A percentile compares a stretch with the other conserved stretches of the same genome.
These are phyloP conservation scores for Drosophila algonquin DNA, from an alignment of 2,888 invertebrate species.

Conservation along the genomic window DNA sequence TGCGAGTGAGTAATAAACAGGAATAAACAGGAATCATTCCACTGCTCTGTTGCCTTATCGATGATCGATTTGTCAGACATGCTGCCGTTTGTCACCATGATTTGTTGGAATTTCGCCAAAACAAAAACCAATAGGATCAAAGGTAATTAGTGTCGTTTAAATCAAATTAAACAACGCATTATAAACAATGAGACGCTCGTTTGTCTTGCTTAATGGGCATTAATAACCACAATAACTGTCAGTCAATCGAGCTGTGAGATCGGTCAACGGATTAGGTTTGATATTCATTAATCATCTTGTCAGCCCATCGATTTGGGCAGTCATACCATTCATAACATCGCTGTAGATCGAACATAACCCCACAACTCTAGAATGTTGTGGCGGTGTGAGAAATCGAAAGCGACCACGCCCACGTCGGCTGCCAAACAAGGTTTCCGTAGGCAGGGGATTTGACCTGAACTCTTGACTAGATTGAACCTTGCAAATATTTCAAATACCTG, in stretches of 20 bases:
- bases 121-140: constrained; percentile 58
- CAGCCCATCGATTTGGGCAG: constrained; percentile 31
- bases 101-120: constrained; percentile 50
- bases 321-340: constrained; percentile 37
- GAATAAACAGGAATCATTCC: background rate
- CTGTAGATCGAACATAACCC: constrained; percentile 30
- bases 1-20: too few relatives aligned
- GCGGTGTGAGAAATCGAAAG: constrained; percentile 44
- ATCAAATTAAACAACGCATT: constrained; percentile 62
- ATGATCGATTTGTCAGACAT: constrained; percentile 15
- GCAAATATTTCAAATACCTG: constrained; percentile 40
- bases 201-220: constrained; percentile 63
- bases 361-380: constrained; percentile 22
- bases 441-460: constrained; percentile 1
- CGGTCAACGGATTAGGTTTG: constrained; percentile 25
- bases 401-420: constrained; percentile 37
- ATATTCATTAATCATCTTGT: constrained; percentile 42
- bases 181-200: constrained; percentile 63
- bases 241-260: constrained; percentile 59
- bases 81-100: constrained; percentile 7
- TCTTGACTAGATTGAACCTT: constrained; percentile 15
- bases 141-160: constrained; percentile 68
- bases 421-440: constrained; percentile 15
- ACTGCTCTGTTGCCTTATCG: constrained; percentile 6
- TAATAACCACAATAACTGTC: constrained; percentile 49